Conservation (phyloP, 1,140 invertebrate species). For the Drosophila orena region DNA sequence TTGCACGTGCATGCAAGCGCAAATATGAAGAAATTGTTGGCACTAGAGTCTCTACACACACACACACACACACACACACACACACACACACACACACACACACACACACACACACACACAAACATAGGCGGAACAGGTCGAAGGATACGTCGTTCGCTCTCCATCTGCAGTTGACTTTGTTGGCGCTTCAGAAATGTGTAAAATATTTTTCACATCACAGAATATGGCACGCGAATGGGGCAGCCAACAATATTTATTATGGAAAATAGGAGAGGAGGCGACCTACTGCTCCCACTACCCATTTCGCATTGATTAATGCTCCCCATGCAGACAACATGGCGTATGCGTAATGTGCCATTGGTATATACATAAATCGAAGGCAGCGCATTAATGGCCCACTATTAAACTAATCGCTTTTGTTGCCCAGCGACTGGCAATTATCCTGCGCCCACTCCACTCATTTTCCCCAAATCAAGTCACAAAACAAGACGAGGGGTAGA, state of each 20-base stretch:
- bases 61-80: slow-evolving; percentile 3
- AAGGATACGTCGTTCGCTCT: slow-evolving; percentile 17
- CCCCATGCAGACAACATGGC: slow-evolving; percentile 51
- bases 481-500: slow-evolving; percentile 22
- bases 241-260: slow-evolving; percentile 74
- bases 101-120: not conserved
- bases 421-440: slow-evolving; percentile 63
- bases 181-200: slow-evolving; percentile 53
- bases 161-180: slow-evolving; percentile 45
- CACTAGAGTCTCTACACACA: slow-evolving; percentile 27
- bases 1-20: slow-evolving; percentile 69
- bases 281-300: not conserved
- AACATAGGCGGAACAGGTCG: slow-evolving; percentile 23
- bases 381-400: slow-evolving; percentile 70
- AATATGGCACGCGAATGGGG: slow-evolving; percentile 66
- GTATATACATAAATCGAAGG: slow-evolving; percentile 51
- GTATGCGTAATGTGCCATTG: slow-evolving; percentile 65
- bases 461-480: slow-evolving; percentile 32
- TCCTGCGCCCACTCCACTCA: slow-evolving; percentile 15
- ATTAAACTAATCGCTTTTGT: slow-evolving; percentile 76
- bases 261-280: slow-evolving; percentile 27
- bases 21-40: slow-evolving; percentile 67
- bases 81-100: slow-evolving; percentile 14
- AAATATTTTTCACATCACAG: slow-evolving; percentile 66
- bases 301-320: slow-evolving; percentile 64